Evolutionary conservation across 2,113 vertebrate genomes (phyloP).

Genomic region (Machaerirhynchus nigripectus): DNA sequence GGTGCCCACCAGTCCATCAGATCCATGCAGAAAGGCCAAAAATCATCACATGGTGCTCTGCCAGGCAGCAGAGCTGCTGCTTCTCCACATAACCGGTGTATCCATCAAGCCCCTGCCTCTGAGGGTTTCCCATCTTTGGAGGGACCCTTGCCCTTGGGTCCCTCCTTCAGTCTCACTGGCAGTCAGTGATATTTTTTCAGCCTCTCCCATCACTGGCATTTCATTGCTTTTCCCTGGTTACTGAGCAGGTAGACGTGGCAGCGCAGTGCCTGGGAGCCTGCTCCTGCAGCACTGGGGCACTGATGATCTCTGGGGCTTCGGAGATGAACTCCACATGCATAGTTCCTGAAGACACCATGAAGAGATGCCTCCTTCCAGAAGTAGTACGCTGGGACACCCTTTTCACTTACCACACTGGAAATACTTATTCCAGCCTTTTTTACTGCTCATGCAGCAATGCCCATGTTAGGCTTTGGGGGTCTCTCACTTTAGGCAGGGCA

Average conservation of each 20-base stretch:
- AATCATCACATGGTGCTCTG: background rate
- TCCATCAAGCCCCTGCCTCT: background rate
- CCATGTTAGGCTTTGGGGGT: background rate
- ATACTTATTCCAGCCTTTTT: background rate
- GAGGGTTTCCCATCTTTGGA: background rate
- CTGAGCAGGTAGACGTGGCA: rapidly evolving
- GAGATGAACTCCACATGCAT: rapidly evolving
- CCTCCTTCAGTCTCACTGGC: background rate
- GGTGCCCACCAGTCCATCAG: background rate
- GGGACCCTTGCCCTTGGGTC: background rate
- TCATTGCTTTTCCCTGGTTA: rapidly evolving
- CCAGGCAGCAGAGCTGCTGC: background rate
- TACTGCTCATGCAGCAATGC: background rate
- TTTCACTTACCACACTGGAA: background rate
- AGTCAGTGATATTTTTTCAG: rapidly evolving
- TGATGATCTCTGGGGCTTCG: background rate
- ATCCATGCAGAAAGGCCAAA: background rate
- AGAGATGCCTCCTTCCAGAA: background rate
- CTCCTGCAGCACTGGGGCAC: rapidly evolving
- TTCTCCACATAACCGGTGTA: rapidly evolving
- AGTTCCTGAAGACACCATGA: background rate
- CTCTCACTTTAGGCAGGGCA: background rate
- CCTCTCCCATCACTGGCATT: background rate
- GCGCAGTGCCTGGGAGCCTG: rapidly evolving
- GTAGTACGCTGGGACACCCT: background rate